A percentile compares a stretch with the other conserved stretches of the same genome.
These are phyloP conservation scores for Manacus vitellinus DNA, from an alignment of 2,113 vertebrate species.

Conservation along the genomic window DNA sequence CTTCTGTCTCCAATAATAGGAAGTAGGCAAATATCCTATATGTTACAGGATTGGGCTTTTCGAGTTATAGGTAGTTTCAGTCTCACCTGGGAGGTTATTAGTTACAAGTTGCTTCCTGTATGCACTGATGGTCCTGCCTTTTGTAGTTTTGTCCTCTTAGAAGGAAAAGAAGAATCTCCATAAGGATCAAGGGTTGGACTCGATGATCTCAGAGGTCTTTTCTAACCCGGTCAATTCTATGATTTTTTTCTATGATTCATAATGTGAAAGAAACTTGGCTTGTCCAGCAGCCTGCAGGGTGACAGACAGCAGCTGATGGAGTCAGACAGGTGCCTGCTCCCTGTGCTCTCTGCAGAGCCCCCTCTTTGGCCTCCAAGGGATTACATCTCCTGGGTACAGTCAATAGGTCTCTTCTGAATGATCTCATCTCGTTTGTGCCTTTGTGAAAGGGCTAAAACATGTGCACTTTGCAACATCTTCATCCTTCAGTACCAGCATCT, in stretches of 20 bases:
- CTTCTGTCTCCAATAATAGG: accelerated
- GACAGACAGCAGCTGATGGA: neutral
- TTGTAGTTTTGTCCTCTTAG: neutral
- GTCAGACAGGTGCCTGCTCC: neutral
- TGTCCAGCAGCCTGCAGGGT: neutral
- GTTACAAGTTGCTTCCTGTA: neutral
- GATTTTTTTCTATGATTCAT: no score
- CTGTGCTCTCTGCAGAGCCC: neutral
- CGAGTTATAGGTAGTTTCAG: neutral
- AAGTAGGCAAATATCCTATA: neutral
- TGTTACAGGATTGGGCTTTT: neutral
- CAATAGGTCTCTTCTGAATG: neutral
- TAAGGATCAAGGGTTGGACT: no score
- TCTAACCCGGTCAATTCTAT: no score
- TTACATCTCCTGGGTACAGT: neutral
- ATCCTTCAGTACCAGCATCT: neutral
- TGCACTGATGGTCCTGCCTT: neutral
- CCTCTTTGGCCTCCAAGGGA: no score
- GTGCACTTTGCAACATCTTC: neutral
- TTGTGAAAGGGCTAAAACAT: neutral
- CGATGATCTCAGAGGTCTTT: no score
- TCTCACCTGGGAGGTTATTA: neutral
- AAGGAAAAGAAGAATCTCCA: neutral
- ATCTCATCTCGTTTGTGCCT: neutral
- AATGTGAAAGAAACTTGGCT: neutral